Percentiles rank a stretch among this genome's conserved stretches.
These are phyloP conservation scores for Cotesia chilonis DNA, from an alignment of 1,140 invertebrate species.

Conservation along the genomic window DNA sequence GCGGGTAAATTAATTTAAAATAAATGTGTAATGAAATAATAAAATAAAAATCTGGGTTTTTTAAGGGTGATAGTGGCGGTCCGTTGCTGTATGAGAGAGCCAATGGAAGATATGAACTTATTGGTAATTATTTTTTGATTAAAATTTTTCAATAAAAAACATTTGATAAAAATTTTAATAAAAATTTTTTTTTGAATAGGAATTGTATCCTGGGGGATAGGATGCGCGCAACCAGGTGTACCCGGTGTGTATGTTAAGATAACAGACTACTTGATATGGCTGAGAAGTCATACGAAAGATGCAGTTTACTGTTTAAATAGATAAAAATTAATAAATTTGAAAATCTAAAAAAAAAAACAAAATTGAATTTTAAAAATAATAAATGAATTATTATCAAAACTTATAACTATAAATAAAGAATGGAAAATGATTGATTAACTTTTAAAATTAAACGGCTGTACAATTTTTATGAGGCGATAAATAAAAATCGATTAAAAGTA, in stretches of 20 bases:
- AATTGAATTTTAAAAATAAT: neutral
- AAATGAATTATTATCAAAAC: neutral
- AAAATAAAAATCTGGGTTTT: conserved; percentile 23
- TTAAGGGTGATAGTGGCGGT: conserved; percentile 73
- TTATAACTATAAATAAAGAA: neutral
- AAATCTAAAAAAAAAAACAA: neutral
- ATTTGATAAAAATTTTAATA: neutral
- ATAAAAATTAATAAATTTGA: neutral
- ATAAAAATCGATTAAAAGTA: too few species aligned
- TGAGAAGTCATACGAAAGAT: conserved; percentile 59
- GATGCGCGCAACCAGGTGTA: conserved; percentile 67
- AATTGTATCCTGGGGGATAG: conserved; percentile 70
- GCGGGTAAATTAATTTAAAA: too few species aligned
- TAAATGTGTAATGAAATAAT: too few species aligned
- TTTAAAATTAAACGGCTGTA: too few species aligned
- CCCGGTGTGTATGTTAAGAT: conserved; percentile 71
- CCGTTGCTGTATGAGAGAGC: conserved; percentile 60
- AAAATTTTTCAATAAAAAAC: too few species aligned
- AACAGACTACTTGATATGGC: conserved; percentile 69
- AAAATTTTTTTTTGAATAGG: conserved; percentile 38
- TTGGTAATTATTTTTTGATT: conserved; percentile 53
- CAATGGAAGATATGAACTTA: conserved; percentile 59
- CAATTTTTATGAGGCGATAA: too few species aligned
- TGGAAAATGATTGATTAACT: too few species aligned
- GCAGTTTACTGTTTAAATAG: conserved; percentile 51